phyloP scores from a whole-genome alignment of 1,140 invertebrate species.

The Fopius arisanus region DNA sequence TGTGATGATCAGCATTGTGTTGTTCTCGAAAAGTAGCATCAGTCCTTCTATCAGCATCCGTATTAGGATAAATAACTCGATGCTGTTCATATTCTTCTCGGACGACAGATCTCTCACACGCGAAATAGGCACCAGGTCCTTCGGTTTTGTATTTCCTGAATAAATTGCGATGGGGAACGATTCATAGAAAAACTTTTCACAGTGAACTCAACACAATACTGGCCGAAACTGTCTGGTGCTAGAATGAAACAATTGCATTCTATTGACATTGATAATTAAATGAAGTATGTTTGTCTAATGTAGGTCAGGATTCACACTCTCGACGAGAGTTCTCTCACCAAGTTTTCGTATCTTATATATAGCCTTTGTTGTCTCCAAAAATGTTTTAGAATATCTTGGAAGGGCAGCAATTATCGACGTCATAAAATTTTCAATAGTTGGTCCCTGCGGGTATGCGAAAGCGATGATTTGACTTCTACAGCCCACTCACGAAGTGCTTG shows the following conservation, averaged over 20 bases:
- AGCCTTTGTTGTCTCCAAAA: neutral
- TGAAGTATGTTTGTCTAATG: neutral
- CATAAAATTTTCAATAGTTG: constrained; percentile 31
- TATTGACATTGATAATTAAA: constrained; percentile 19
- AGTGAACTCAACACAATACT: constrained; percentile 16
- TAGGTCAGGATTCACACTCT: constrained; percentile 11
- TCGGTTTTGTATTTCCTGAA: constrained; percentile 18
- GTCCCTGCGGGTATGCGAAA: constrained; percentile 31
- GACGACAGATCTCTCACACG: constrained; percentile 24
- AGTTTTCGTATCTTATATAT: constrained; percentile 1
- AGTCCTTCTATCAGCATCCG: constrained; percentile 15
- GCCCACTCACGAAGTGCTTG: constrained; percentile 35
- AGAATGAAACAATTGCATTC: constrained; percentile 29
- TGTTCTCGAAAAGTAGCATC: constrained; percentile 31
- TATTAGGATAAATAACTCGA: constrained; percentile 17
- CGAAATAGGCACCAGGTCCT: constrained; percentile 25
- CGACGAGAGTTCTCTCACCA: neutral
- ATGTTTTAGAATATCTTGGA: constrained; percentile 18
- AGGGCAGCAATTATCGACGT: constrained; percentile 21
- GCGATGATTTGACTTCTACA: constrained; percentile 16
- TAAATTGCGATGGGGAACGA: constrained; percentile 24
- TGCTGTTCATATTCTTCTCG: constrained; percentile 1
- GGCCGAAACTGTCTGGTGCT: constrained; percentile 24
- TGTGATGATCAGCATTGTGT: constrained; percentile 29
- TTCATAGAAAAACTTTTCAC: neutral